Evolutionary conservation across 2,888 invertebrate species (phyloP).

Genomic region (Chaetoderma sp.): DNA sequence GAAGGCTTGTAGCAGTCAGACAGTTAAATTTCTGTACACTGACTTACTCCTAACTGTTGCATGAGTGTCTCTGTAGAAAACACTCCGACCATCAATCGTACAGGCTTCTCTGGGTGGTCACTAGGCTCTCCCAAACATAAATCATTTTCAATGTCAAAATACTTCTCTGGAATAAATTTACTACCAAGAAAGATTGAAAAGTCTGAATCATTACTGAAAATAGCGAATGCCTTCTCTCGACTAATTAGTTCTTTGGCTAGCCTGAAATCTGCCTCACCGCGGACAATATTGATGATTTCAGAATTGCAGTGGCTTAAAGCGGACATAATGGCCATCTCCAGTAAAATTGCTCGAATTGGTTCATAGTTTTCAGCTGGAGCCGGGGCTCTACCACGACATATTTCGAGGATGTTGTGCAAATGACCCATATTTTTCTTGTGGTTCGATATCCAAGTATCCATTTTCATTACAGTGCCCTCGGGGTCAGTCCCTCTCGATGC

Average conservation of each 20-base stretch:
- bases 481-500: slow-evolving; percentile 57
- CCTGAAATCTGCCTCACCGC: slow-evolving; percentile 61
- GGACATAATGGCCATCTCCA: slow-evolving; percentile 53
- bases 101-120: slow-evolving; percentile 48
- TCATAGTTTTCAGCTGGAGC: slow-evolving; percentile 38
- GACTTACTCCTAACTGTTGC: slow-evolving; percentile 46
- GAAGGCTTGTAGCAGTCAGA: too few relatives aligned
- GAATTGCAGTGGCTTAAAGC: slow-evolving; percentile 53
- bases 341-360: slow-evolving; percentile 56
- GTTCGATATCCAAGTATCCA: slow-evolving; percentile 57
- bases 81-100: slow-evolving; percentile 50
- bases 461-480: slow-evolving; percentile 48
- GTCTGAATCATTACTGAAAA: slow-evolving; percentile 65
- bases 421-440: slow-evolving; percentile 51
- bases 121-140: slow-evolving; percentile 49
- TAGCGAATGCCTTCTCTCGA: slow-evolving; percentile 55
- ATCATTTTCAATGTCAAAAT: slow-evolving; percentile 60
- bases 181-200: slow-evolving; percentile 60
- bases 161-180: slow-evolving; percentile 52
- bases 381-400: slow-evolving; percentile 45
- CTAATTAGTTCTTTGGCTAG: slow-evolving; percentile 52
- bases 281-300: slow-evolving; percentile 46
- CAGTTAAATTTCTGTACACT: too few relatives aligned
- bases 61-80: slow-evolving; percentile 47
- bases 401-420: slow-evolving; percentile 46